Evolutionary conservation across 2,113 vertebrate genomes (phyloP).

Genomic region (Phaetusa simplex): DNA sequence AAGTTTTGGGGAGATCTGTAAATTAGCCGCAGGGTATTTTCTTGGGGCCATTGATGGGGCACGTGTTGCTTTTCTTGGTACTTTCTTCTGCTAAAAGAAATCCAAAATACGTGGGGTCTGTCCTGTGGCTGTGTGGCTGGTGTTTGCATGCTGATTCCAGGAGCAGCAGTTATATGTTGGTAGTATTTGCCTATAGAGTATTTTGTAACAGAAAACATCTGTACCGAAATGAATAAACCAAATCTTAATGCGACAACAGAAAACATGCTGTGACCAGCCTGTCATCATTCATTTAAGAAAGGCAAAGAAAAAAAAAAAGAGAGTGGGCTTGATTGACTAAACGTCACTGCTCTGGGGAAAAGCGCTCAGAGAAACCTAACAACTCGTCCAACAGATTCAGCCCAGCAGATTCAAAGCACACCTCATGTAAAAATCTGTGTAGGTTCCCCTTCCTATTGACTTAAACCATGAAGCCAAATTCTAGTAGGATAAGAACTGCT

Average conservation of each 20-base stretch:
- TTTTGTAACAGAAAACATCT: conserved; percentile 66
- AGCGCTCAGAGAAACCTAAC: background rate
- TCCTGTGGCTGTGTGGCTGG: background rate
- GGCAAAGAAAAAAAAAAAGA: background rate
- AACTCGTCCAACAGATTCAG: background rate
- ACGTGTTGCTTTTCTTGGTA: background rate
- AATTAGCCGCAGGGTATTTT: background rate
- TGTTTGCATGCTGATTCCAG: background rate
- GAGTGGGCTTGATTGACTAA: conserved; percentile 43
- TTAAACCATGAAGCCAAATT: background rate
- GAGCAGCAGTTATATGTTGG: conserved; percentile 1
- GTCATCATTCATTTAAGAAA: conserved; percentile 59
- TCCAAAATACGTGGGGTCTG: background rate
- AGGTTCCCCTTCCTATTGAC: background rate
- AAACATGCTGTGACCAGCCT: conserved; percentile 62
- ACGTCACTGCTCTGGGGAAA: background rate
- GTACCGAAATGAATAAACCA: conserved; percentile 17
- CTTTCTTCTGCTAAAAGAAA: background rate
- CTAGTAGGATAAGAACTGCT: background rate
- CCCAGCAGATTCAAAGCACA: background rate
- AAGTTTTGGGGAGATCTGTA: background rate
- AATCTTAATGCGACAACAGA: conserved; percentile 67
- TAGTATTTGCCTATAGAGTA: conserved; percentile 54
- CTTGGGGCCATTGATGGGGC: background rate
- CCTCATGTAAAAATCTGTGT: background rate